Evolutionary conservation across 2,888 invertebrate genomes (phyloP), one percentile per base, ranked within the genome.

Genomic region (Schrankia costaestrigalis): DNA sequence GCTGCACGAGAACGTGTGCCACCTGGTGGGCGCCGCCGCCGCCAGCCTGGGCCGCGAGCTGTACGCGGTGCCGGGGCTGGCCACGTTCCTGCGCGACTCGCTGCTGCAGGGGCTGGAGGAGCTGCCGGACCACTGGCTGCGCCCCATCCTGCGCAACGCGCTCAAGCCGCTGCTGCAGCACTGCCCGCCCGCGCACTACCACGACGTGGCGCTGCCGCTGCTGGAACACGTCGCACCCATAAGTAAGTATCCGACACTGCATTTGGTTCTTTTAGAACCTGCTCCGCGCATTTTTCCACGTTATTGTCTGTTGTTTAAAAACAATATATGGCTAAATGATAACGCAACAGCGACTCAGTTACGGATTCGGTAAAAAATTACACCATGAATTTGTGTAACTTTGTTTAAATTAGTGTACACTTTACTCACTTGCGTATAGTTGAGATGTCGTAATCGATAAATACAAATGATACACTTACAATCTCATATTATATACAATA

Each of bases 111-210:
- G 92, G 55, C 87, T 94, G 38, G 81, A 92, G 80, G 88, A 87
- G 43, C 90, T 97, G 68, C 96, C 97, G 21, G 97, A 97, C 78
- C 94, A 95, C 81, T 91, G 96, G 79, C 82, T 97, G 63, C 90
- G 96, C 35, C 93, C 94, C 2, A 91, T 97, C 26, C 93, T 96
- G 50, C 90, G 97, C 26, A 93, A 93, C 19, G 96, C 97, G 69
- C 87, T 97, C 57, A 95, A 95, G 66, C 94, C 96, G 11, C 95
- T 96, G 62, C 91, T 97, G 52, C 92, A 92, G 69, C 93, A 93
- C 52, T 97, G 97, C 71, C 97, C 97, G 32, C 92, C 94, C 22
- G 92, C 94, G 37, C 94, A 93, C 76, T 94, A 94, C 66, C 91
- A 90, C 34, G 84, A 89, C 44, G 95, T 95, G 18, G 86, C 96